phyloP scores from a whole-genome alignment of 2,113 vertebrate species.

The Fulica atra region DNA sequence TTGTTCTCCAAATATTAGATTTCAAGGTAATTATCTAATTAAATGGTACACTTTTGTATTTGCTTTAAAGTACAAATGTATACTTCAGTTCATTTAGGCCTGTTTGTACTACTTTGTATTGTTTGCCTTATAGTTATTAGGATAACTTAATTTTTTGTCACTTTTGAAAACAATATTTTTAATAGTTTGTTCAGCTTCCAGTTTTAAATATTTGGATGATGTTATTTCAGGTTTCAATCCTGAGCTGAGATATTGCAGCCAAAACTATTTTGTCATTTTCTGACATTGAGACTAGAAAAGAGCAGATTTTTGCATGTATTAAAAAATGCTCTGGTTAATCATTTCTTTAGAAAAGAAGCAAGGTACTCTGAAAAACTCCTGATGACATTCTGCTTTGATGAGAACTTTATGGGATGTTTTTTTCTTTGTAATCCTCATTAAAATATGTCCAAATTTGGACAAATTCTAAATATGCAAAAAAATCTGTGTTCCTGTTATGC shows the following conservation, averaged over 20 bases:
- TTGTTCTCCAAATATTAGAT: slow-evolving; percentile 14
- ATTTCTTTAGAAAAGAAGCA: background rate
- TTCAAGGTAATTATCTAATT: background rate
- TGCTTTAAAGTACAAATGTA: background rate
- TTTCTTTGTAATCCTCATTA: background rate
- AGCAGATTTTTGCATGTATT: background rate
- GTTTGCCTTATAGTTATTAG: background rate
- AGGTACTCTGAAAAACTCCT: background rate
- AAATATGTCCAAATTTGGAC: background rate
- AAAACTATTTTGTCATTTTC: slow-evolving; percentile 3
- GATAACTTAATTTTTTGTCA: background rate
- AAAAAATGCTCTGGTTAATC: background rate
- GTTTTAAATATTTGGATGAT: background rate
- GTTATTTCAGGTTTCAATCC: background rate
- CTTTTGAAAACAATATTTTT: background rate
- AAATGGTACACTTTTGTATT: background rate
- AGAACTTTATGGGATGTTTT: background rate
- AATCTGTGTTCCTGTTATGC: background rate
- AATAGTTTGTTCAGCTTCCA: background rate
- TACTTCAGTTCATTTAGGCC: background rate
- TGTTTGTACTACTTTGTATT: background rate
- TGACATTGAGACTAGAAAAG: background rate
- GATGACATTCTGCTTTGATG: background rate
- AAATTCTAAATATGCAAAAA: background rate
- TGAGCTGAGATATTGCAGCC: background rate